Conservation (phyloP, 1,140 invertebrate genomes). For the Hypothenemus hampei region DNA sequence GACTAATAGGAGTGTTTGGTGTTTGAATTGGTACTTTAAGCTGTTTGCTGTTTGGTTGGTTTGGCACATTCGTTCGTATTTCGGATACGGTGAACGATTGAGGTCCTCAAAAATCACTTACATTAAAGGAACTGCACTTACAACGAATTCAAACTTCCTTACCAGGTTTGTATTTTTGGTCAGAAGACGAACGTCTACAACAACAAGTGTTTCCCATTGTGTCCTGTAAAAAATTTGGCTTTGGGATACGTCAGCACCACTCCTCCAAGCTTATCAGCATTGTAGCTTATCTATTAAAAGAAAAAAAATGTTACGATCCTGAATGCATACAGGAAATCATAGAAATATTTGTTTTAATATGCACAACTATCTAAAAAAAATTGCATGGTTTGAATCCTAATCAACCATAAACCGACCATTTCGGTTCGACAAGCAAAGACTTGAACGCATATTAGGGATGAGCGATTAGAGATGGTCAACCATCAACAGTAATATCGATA, state of each 20-base stretch:
- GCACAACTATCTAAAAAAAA: too few relatives aligned
- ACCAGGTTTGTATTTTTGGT: constrained; percentile 8
- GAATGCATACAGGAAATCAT: too few relatives aligned
- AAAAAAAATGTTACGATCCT: not conserved
- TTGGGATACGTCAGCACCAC: not conserved
- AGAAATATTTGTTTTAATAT: too few relatives aligned
- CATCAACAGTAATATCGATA: too few relatives aligned
- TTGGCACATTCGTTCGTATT: not conserved
- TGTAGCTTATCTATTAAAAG: not conserved
- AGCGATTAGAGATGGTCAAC: too few relatives aligned
- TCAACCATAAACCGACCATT: too few relatives aligned
- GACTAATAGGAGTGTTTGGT: constrained; percentile 22
- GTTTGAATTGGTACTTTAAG: constrained; percentile 52
- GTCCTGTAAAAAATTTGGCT: not conserved
- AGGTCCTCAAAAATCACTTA: not conserved
- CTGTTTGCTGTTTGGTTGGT: constrained; percentile 1
- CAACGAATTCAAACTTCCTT: not conserved
- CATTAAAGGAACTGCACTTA: not conserved
- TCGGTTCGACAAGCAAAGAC: too few relatives aligned
- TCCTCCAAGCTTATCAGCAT: not conserved
- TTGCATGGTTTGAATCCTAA: too few relatives aligned
- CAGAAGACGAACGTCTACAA: not conserved
- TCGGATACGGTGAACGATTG: not conserved
- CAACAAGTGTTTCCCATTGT: constrained; percentile 6
- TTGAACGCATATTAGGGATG: too few relatives aligned